These are phyloP conservation scores for Xestia xanthographa DNA, from an alignment of 2,888 invertebrate species.

Conservation along the genomic window DNA sequence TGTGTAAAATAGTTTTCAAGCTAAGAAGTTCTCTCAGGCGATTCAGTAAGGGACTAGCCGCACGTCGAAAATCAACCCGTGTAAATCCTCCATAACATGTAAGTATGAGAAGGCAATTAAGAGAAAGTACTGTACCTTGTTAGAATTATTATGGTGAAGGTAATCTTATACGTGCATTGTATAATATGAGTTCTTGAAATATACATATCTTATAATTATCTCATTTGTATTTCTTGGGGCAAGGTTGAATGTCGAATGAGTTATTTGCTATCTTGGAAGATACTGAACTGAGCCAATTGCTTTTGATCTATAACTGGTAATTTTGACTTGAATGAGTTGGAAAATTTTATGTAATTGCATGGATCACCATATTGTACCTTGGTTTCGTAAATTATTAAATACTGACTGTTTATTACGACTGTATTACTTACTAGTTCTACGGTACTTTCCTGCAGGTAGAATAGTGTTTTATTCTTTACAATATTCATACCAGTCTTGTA, in stretches of 20 bases:
- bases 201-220: constrained; percentile 45
- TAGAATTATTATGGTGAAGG: constrained; percentile 81
- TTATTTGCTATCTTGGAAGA: constrained; percentile 36
- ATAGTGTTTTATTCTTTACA: constrained; percentile 62
- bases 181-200: constrained; percentile 68
- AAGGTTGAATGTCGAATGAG: constrained; percentile 32
- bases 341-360: not conserved
- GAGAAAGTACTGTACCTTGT: constrained; percentile 81
- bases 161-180: constrained; percentile 75
- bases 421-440: no score
- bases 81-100: constrained; percentile 61
- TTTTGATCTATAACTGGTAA: not conserved
- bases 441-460: constrained; percentile 42
- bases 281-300: not conserved
- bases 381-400: no score
- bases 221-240: constrained; percentile 52
- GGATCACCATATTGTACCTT: not conserved
- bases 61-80: constrained; percentile 8
- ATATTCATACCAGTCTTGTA: constrained; percentile 63
- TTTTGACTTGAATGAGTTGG: not conserved
- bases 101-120: constrained; percentile 81
- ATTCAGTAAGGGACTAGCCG: not conserved
- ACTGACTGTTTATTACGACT: no score
- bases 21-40: not conserved
- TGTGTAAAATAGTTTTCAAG: accelerated